Base-by-base conservation (phyloP, 2,113 vertebrate species). In the Peromyscus leucopus region DNA sequence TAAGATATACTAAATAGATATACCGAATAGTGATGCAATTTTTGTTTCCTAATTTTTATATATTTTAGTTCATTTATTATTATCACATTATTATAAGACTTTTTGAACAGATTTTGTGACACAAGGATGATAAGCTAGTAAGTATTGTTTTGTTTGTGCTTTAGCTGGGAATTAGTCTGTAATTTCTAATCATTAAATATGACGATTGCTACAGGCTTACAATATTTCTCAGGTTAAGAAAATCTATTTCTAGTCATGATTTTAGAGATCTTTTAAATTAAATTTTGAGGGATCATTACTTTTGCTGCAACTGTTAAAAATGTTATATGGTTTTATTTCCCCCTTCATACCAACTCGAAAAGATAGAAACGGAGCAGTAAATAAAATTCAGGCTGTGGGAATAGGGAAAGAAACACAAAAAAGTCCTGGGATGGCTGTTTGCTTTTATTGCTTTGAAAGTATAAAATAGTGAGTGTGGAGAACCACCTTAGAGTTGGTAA, bases 141-240 rank as follows among this genome's bases (percentile, higher is more conserved):
- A 28, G 36, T 36, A 42, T 94, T 89, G 3, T 84, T 95, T 96
- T 71, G 13, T 72, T 94, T 93, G 33, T 86, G 55, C 75, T 78
- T 96, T 96, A 87, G 76, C 69, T 91, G 72, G 26, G 16, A 91
- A 63, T 95, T 91, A 95, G 57, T 91, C 22, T 86, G 76, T 91
- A 95, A 94, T 91, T 95, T 92, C 95, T 91, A 80, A 75, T 95
- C 36, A 85, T 86, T 95, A 91, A 79, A 80, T 90, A 85, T 57
- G 16, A 82, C 75, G 69, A 94, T 88, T 89, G 22, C 42, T 96
- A 65, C 3, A 74, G 57, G 21, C 76, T 76, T 95, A 71, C 92
- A 55, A 59, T 84, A 39, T 91, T 96, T 91, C 36, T 91, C 71
- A 31, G 61, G 59, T 88, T 94, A 95, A 85, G 90, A 95, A 97